Percentiles rank a stretch among this genome's conserved stretches.
phyloP scores from a whole-genome alignment of 1,140 invertebrate genomes.

The Euschistus heros region DNA sequence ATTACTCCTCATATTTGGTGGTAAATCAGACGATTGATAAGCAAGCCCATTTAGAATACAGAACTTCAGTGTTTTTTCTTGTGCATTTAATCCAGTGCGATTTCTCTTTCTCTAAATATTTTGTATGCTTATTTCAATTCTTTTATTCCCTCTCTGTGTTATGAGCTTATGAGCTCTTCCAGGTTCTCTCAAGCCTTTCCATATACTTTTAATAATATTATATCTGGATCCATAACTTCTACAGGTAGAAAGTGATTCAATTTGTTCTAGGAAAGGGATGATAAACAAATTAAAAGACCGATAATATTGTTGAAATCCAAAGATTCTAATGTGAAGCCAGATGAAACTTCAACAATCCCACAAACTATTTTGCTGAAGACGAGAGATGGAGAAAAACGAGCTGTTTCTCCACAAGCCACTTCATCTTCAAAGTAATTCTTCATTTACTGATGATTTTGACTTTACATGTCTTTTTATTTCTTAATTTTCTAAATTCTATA shows the following conservation, averaged over 20 bases:
- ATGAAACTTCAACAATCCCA: conserved; percentile 29
- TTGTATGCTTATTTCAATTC: no score
- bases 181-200: no score
- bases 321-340: conserved; percentile 11
- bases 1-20: no score
- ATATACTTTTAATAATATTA: no score
- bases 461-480: not conserved
- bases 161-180: no score
- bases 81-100: no score
- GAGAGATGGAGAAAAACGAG: conserved; percentile 40
- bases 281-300: conserved; percentile 25
- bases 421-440: conserved; percentile 20
- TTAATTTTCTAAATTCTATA: conserved; percentile 18
- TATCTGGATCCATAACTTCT: not conserved
- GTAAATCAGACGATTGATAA: no score
- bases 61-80: no score
- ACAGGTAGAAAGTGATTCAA: conserved; percentile 25
- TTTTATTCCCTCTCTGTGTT: no score
- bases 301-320: conserved; percentile 29
- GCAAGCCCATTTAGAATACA: no score
- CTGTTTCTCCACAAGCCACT: conserved; percentile 37
- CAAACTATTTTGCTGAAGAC: conserved; percentile 44
- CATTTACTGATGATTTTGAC: not conserved
- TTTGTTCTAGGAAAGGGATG: conserved; percentile 25
- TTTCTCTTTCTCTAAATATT: no score